These are phyloP conservation scores for Lucinisca nassula DNA, from an alignment of 2,888 invertebrate genomes.

Conservation along the genomic window DNA sequence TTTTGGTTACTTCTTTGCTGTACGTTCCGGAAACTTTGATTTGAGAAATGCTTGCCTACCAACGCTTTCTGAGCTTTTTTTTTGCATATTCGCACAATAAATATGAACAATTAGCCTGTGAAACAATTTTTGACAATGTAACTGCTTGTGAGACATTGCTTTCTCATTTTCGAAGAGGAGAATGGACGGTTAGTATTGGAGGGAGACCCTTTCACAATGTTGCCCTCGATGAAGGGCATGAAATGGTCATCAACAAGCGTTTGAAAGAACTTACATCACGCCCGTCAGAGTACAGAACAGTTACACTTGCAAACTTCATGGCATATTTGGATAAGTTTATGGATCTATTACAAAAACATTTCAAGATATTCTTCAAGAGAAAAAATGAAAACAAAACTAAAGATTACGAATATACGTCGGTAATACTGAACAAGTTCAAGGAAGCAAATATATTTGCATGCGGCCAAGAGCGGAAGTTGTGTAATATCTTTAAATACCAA, in stretches of 20 bases:
- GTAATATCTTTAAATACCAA: background rate
- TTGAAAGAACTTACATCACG: background rate
- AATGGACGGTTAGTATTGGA: background rate
- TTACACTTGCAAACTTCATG: background rate
- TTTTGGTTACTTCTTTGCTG: background rate
- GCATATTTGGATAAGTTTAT: background rate
- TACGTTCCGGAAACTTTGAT: background rate
- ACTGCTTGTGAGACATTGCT: background rate
- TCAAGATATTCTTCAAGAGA: background rate
- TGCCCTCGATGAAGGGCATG: background rate
- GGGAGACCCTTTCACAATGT: background rate
- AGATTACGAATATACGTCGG: background rate
- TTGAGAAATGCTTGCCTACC: background rate
- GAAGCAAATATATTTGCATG: background rate
- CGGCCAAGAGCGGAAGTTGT: background rate
- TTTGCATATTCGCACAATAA: background rate
- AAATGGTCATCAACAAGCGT: background rate
- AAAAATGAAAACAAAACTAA: background rate
- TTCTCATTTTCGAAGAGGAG: background rate
- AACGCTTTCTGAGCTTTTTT: background rate
- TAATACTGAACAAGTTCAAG: background rate
- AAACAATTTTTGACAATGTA: background rate
- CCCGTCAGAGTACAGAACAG: background rate
- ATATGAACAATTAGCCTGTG: background rate
- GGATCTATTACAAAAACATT: background rate